phyloP scores from a whole-genome alignment of 2,113 vertebrate species.

The Thunnus thynnus region DNA sequence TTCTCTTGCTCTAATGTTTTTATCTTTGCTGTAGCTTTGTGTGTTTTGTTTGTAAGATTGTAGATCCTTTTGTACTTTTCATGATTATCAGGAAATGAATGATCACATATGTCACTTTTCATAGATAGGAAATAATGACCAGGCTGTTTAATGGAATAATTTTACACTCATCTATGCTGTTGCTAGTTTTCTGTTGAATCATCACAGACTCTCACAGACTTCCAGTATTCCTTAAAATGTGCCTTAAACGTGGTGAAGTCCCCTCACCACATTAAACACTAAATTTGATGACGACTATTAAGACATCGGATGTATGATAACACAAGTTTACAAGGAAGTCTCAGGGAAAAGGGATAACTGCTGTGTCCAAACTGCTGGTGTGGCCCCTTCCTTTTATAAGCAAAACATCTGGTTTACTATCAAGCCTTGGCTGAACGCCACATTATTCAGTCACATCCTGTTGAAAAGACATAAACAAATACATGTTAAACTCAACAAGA shows the following conservation, averaged over 20 bases:
- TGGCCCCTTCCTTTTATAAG: neutral
- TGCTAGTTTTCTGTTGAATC: neutral
- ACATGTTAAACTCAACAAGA: neutral
- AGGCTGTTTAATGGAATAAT: neutral
- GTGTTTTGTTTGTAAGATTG: neutral
- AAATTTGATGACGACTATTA: neutral
- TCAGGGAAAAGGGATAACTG: neutral
- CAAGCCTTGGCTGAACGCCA: constrained; percentile 6
- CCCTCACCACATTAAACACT: neutral
- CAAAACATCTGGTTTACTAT: neutral
- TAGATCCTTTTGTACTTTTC: neutral
- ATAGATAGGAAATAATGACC: neutral
- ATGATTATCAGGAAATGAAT: neutral
- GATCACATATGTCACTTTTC: neutral
- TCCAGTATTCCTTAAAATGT: constrained; percentile 28
- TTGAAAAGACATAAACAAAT: neutral
- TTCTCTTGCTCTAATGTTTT: neutral
- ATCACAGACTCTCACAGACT: neutral
- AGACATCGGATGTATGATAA: neutral
- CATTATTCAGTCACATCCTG: constrained; percentile 27
- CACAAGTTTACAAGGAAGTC: neutral
- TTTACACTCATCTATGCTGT: neutral
- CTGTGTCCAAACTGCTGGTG: neutral
- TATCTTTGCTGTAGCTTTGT: neutral
- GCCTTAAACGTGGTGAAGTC: neutral